phyloP scores from a whole-genome alignment of 1,140 invertebrate species.

The Drosophila pruinosa region DNA sequence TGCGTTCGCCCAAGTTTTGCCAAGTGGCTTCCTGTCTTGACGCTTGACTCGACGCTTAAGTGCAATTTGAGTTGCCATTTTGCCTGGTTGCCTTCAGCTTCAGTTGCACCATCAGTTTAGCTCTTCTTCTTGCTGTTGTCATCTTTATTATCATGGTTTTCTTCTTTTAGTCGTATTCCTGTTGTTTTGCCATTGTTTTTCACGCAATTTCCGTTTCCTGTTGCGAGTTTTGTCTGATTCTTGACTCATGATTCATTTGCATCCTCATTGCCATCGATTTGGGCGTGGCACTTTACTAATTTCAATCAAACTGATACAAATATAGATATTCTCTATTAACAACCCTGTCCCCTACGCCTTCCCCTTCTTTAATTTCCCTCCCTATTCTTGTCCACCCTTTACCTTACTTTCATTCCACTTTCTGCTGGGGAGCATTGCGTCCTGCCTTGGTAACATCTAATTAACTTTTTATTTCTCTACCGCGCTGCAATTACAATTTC shows the following conservation, averaged over 20 bases:
- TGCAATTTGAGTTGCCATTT: constrained; percentile 79
- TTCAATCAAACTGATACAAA: constrained; percentile 39
- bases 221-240: constrained; percentile 37
- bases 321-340: neutral
- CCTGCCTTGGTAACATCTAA: constrained; percentile 63
- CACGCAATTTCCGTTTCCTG: constrained; percentile 71
- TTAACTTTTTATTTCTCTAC: constrained; percentile 51
- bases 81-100: constrained; percentile 34
- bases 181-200: constrained; percentile 61
- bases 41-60: constrained; percentile 78
- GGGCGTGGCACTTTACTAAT: constrained; percentile 6
- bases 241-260: constrained; percentile 36
- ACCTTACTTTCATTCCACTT: neutral
- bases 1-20: constrained; percentile 55
- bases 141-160: constrained; percentile 14
- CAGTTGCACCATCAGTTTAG: neutral
- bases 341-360: constrained; percentile 8
- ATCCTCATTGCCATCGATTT: neutral
- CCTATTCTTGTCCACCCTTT: neutral
- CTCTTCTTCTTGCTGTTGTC: neutral
- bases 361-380: neutral
- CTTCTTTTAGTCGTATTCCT: constrained; percentile 26
- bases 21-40: constrained; percentile 75
- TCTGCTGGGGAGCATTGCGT: neutral
- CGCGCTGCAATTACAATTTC: constrained; percentile 59